phyloP scores from a whole-genome alignment of 2,797 vertebrate species.

The Neopelma chrysocephalum region DNA sequence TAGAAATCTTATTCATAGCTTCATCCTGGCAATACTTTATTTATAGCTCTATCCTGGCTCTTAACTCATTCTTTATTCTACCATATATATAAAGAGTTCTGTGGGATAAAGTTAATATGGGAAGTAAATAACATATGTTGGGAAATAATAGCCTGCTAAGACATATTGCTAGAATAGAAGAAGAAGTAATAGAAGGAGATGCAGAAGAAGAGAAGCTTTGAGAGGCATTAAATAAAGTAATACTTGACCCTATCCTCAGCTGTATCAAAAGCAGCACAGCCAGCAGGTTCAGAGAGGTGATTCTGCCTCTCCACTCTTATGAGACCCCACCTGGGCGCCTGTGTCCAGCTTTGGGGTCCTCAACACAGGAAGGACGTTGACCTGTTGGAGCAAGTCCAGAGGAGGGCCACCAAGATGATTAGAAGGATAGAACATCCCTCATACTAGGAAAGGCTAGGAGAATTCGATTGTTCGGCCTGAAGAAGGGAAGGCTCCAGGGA shows the following conservation, averaged over 20 bases:
- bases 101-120: neutral
- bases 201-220: neutral
- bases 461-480: neutral
- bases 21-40: neutral
- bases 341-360: neutral
- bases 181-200: neutral
- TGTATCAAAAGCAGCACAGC: neutral
- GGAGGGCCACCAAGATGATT: neutral
- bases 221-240: neutral
- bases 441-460: neutral
- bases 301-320: neutral
- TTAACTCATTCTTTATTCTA: constrained; percentile 4
- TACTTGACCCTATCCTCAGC: neutral
- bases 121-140: neutral
- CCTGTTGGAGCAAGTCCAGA: neutral
- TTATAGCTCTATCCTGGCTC: neutral
- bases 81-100: neutral
- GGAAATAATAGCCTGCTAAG: neutral
- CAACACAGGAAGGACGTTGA: neutral
- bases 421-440: neutral
- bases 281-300: neutral
- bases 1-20: neutral
- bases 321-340: neutral
- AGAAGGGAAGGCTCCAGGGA: neutral
- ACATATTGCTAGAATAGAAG: neutral